Evolutionary conservation across 2,113 vertebrate genomes (phyloP).

Genomic region (Geococcyx californianus): DNA sequence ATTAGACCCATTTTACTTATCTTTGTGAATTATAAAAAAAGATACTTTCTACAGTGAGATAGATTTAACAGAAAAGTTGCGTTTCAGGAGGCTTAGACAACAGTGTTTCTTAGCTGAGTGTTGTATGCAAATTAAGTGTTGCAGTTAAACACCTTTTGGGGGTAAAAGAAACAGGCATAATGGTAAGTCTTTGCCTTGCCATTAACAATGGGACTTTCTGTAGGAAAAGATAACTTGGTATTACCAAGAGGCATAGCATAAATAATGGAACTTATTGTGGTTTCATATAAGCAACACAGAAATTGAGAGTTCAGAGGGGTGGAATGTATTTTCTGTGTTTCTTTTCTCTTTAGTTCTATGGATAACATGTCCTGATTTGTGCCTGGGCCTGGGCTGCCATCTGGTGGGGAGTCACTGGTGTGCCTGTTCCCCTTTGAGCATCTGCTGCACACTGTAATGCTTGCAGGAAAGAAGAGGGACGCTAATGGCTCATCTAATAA

Average conservation of each 20-base stretch:
- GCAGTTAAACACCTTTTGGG: not conserved
- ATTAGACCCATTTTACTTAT: not conserved
- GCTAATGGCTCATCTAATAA: not conserved
- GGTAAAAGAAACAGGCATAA: not conserved
- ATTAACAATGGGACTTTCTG: not conserved
- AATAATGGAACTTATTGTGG: accelerated
- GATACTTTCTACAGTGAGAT: not conserved
- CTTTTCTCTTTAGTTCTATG: not conserved
- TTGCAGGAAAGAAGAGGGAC: no score
- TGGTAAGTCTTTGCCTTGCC: not conserved
- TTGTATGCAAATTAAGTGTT: not conserved
- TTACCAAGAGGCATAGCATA: not conserved
- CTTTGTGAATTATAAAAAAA: not conserved
- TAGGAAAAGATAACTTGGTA: not conserved
- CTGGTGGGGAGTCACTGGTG: not conserved
- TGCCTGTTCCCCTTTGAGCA: not conserved
- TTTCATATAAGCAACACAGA: not conserved
- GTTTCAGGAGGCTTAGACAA: not conserved
- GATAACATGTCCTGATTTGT: not conserved
- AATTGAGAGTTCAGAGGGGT: not conserved
- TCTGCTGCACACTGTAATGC: not conserved
- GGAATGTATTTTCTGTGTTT: not conserved
- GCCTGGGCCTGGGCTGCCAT: not conserved
- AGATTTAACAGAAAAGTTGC: not conserved
- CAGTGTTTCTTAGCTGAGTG: not conserved